phyloP scores from a whole-genome alignment of 2,797 vertebrate species.

The Neosilurus mollespiculum region DNA sequence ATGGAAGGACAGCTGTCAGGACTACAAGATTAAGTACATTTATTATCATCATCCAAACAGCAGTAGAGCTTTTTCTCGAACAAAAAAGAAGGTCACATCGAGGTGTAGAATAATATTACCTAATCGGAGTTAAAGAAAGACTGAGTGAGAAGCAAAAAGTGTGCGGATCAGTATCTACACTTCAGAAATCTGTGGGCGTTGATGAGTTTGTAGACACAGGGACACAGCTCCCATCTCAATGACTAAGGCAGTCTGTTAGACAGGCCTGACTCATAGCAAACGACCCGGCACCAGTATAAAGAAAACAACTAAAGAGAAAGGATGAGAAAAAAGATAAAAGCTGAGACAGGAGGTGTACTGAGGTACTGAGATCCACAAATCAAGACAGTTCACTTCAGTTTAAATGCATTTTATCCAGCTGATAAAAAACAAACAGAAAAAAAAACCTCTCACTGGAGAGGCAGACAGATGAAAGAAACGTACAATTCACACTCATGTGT shows the following conservation, averaged over 20 bases:
- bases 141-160: constrained; percentile 1
- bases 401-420: constrained; percentile 26
- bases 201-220: constrained; percentile 23
- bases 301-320: constrained; percentile 22
- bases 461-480: neutral
- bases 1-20: neutral
- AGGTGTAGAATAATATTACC: constrained; percentile 8
- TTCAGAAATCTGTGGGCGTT: constrained; percentile 29
- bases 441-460: neutral
- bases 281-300: constrained; percentile 23
- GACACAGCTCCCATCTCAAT: constrained; percentile 40
- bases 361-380: neutral
- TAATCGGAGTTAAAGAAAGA: constrained; percentile 18
- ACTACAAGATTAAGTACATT: constrained; percentile 5
- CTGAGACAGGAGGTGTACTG: neutral
- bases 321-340: constrained; percentile 33
- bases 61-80: neutral
- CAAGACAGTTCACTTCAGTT: constrained; percentile 24
- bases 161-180: constrained; percentile 28
- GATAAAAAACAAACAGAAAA: neutral
- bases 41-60: constrained; percentile 16
- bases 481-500: neutral
- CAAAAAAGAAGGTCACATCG: constrained; percentile 7
- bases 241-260: constrained; percentile 41
- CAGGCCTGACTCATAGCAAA: constrained; percentile 37